Percentiles rank a stretch among this genome's conserved stretches.
These are phyloP conservation scores for Eurois occulta DNA, from an alignment of 2,888 invertebrate genomes.

Conservation along the genomic window DNA sequence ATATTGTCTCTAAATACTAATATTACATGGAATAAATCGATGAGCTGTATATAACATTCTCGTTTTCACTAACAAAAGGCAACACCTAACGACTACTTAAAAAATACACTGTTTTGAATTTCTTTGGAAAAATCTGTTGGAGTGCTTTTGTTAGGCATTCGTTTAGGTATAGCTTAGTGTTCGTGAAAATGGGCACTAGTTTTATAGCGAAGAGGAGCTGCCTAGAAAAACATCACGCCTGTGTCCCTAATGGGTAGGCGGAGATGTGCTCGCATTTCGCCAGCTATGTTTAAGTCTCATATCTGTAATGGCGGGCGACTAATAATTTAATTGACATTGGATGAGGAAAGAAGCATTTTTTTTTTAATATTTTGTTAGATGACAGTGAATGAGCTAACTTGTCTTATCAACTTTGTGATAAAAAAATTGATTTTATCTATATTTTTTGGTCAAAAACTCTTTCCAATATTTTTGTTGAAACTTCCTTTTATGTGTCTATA, in stretches of 20 bases:
- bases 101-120: no score
- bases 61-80: not conserved
- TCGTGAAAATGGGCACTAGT: not conserved
- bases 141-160: not conserved
- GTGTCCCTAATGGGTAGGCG: accelerated
- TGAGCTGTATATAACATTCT: conserved; percentile 25
- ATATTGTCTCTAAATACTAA: conserved; percentile 60
- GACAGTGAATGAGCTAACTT: not conserved
- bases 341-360: not conserved
- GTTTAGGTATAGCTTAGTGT: not conserved
- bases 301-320: not conserved
- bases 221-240: not conserved
- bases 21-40: conserved; percentile 46
- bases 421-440: no score
- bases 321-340: no score
- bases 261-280: not conserved
- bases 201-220: conserved; percentile 45
- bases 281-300: not conserved
- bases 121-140: not conserved
- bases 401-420: not conserved
- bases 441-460: no score
- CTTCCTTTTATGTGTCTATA: not conserved
- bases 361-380: not conserved
- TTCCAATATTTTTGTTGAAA: no score
- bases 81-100: not conserved